A percentile compares a stretch with the other conserved stretches of the same genome.
Evolutionary conservation across 2,113 vertebrate species (phyloP).

Genomic region (Chlorocebus sabaeus): DNA sequence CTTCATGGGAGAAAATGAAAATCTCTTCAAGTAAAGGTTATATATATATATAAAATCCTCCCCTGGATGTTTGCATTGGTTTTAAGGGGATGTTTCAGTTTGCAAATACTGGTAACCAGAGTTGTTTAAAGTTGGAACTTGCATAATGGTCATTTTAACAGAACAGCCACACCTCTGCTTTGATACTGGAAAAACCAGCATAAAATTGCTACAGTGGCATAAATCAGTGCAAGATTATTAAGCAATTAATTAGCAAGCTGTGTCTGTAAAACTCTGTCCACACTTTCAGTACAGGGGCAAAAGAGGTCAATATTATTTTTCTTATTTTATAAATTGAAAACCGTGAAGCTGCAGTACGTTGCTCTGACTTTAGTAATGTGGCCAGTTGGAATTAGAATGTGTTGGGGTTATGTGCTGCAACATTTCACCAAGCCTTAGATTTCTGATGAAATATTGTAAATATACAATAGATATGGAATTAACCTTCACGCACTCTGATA

Average conservation of each 20-base stretch:
- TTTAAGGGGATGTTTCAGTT: background rate
- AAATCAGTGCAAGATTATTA: background rate
- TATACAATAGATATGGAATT: background rate
- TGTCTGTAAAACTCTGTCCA: background rate
- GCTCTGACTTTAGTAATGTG: background rate
- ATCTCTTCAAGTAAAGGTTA: background rate
- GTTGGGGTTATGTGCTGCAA: background rate
- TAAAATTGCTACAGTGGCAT: background rate
- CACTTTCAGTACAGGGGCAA: background rate
- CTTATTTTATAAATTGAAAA: background rate
- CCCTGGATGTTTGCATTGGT: background rate
- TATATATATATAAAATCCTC: background rate
- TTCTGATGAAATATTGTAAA: background rate
- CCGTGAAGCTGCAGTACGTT: background rate
- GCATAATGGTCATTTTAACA: background rate
- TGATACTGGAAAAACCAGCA: background rate
- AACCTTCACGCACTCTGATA: background rate
- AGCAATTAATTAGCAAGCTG: background rate
- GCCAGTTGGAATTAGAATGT: background rate
- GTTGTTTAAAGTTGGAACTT: background rate
- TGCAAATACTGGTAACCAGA: background rate
- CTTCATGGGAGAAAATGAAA: background rate
- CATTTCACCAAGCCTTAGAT: background rate
- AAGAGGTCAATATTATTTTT: background rate
- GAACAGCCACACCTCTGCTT: background rate